These are phyloP conservation scores for Morinoia aosen DNA, from an alignment of 2,888 invertebrate species.

Conservation along the genomic window DNA sequence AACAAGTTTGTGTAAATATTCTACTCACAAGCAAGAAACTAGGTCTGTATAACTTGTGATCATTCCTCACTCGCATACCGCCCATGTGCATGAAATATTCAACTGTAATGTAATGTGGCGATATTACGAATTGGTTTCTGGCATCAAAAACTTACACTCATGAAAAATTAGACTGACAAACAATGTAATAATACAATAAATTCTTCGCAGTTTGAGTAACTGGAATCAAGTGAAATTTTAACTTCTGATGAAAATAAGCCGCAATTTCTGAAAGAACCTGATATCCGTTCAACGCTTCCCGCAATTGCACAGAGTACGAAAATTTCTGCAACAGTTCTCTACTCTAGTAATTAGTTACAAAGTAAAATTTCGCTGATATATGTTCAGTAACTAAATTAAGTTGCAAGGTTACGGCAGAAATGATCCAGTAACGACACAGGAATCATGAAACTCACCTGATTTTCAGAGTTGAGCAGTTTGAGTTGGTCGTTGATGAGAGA, in stretches of 20 bases:
- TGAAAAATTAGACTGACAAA: neutral
- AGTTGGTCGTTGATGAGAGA: constrained; percentile 96
- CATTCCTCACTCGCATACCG: neutral
- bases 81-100: neutral
- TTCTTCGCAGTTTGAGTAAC: neutral
- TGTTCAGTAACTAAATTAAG: no score
- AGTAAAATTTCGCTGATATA: no score
- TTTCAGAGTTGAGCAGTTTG: constrained; percentile 94
- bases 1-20: no score
- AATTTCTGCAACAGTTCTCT: no score
- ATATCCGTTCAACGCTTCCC: neutral
- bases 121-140: neutral
- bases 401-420: neutral
- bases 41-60: neutral
- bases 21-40: no score
- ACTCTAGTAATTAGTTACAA: no score
- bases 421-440: neutral
- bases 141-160: neutral
- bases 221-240: neutral
- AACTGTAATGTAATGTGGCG: neutral
- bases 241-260: neutral
- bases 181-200: neutral
- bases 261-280: neutral
- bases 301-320: neutral
- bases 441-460: constrained; percentile 80